Percentiles rank a stretch among this genome's conserved stretches.
Conservation (phyloP, 2,888 invertebrate species). For the Sesia apiformis region DNA sequence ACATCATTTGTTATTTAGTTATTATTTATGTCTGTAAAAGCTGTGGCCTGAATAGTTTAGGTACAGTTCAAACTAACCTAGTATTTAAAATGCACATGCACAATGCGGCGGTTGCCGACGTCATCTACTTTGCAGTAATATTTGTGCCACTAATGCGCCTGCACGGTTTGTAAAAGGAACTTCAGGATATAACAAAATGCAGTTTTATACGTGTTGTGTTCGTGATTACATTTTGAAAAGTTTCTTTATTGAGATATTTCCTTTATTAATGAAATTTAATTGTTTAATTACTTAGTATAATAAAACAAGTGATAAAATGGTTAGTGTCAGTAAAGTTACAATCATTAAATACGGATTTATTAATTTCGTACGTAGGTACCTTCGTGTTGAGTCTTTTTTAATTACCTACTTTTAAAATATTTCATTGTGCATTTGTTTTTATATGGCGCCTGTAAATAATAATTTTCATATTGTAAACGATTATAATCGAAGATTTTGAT, state of each 20-base stretch:
- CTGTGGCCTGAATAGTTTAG: slow-evolving; percentile 48
- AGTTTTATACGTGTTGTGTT: slow-evolving; percentile 41
- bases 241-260: slow-evolving; percentile 21
- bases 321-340: slow-evolving; percentile 11
- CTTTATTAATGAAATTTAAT: slow-evolving; percentile 16
- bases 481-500: no score
- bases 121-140: slow-evolving; percentile 71
- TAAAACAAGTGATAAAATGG: slow-evolving; percentile 21
- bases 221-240: slow-evolving; percentile 33
- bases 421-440: no score
- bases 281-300: slow-evolving; percentile 21
- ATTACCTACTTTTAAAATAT: no score
- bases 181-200: slow-evolving; percentile 58
- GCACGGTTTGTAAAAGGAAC: slow-evolving; percentile 52
- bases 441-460: no score
- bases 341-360: background rate
- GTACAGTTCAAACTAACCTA: slow-evolving; percentile 48
- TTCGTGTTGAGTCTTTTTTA: background rate
- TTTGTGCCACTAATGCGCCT: slow-evolving; percentile 68
- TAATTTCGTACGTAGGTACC: background rate
- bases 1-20: no score
- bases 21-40: background rate
- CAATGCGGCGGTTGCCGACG: slow-evolving; percentile 69
- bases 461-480: no score
- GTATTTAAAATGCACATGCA: slow-evolving; percentile 68